Base-by-base conservation (phyloP, 2,113 vertebrate species). In the Hippopotamus amphibius region DNA sequence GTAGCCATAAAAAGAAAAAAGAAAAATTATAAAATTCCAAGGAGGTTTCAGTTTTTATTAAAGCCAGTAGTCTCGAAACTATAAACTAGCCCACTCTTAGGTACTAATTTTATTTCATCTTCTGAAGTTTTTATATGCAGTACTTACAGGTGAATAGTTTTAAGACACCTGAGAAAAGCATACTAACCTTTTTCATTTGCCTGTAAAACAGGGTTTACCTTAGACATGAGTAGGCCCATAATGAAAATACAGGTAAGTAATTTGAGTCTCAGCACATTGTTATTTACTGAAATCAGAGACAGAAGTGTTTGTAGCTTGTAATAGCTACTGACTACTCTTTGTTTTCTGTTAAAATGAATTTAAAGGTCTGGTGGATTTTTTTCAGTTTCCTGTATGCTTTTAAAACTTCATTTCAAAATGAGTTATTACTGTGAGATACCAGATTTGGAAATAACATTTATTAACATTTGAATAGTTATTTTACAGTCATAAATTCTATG, bases 391-490 rank as follows among this genome's bases (percentile, higher is more conserved):
- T 88, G 15, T 3, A 5, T 74, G 76, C 8, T 90, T 93, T 63
- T 80, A 63, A 93, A 76, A 59, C 30, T 89, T 95, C 28, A 22
- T 96, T 90, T 90, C n/a, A 69, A 93, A 88, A 50, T 81, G 55
- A 93, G 16, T 88, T 87, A 77, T 68, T 89, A 46, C 33, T 55
- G n/a, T 95, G 59, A 13, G 6, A 46, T 90, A 65, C 16, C 37
- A 55, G 65, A 77, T 90, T 96, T 95, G n/a, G 57, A 97, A 94
- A 94, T 88, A 66, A 79, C 37, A 59, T 91, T 76, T 76, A 72
- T 81, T 86, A 86, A 71, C 16, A 72, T 92, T 95, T 95, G 74
- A 96, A 89, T 12, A 76, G 9, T 79, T 82, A 77, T 92, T 85
- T 93, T 81, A 89, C 8, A 89, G 46, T 57, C 13, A 7, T 85